Evolutionary conservation across 2,888 invertebrate genomes (phyloP).

Genomic region (Tenthredo scrophulariae): DNA sequence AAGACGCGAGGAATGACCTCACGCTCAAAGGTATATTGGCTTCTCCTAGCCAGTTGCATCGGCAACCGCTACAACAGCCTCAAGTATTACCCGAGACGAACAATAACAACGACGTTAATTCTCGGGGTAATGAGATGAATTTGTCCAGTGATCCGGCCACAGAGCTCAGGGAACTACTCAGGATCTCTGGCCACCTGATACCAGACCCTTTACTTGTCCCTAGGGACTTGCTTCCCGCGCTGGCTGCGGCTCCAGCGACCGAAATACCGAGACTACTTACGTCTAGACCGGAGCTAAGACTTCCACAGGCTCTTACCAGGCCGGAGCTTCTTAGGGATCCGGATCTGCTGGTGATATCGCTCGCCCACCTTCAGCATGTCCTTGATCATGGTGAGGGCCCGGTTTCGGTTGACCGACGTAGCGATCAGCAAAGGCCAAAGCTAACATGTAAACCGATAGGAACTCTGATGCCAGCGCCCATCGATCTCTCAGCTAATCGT

Average conservation of each 20-base stretch:
- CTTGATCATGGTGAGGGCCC: conserved; percentile 72
- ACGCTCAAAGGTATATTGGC: conserved; percentile 67
- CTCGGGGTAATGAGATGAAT: background rate
- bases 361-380: conserved; percentile 84
- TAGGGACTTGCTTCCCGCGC: conserved; percentile 85
- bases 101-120: conserved; percentile 1
- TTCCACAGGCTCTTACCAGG: conserved; percentile 87
- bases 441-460: conserved; percentile 75
- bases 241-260: conserved; percentile 86
- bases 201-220: conserved; percentile 92
- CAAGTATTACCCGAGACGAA: conserved; percentile 29
- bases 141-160: conserved; percentile 80
- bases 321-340: conserved; percentile 88
- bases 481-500: conserved; percentile 72
- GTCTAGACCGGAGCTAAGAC: conserved; percentile 85
- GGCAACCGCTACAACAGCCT: conserved; percentile 50
- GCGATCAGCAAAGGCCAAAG: conserved; percentile 67
- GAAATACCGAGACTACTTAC: conserved; percentile 89
- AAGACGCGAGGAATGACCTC: conserved; percentile 83
- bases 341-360: conserved; percentile 88
- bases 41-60: conserved; percentile 59
- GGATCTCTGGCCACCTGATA: conserved; percentile 85
- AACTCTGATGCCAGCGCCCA: conserved; percentile 74
- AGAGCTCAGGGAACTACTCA: conserved; percentile 86
- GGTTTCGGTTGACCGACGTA: conserved; percentile 79